Conservation (phyloP, 2,888 invertebrate genomes). For the Noctua janthina region DNA sequence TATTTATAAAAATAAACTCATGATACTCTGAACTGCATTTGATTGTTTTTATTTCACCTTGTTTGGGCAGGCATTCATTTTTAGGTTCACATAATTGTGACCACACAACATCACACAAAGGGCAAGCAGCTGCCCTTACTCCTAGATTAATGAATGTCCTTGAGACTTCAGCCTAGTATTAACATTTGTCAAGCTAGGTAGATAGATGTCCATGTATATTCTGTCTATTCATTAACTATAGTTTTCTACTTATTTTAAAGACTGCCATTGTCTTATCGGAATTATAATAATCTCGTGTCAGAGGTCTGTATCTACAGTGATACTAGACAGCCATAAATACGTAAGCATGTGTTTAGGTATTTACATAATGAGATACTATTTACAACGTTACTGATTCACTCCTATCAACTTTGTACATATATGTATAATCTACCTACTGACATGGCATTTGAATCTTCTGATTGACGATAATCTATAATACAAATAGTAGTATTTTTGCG, state of each 20-base stretch:
- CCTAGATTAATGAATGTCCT: not conserved
- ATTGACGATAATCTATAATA: slow-evolving; percentile 1
- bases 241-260: not conserved
- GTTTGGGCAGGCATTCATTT: not conserved
- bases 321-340: not conserved
- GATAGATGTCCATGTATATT: not conserved
- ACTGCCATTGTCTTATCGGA: slow-evolving; percentile 16
- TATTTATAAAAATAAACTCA: slow-evolving; percentile 54
- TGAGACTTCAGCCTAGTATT: not conserved
- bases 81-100: not conserved
- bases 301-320: slow-evolving; percentile 28
- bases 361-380: not conserved
- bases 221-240: not conserved
- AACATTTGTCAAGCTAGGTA: not conserved
- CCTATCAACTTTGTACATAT: not conserved
- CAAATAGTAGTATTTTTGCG: slow-evolving; percentile 9
- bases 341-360: not conserved
- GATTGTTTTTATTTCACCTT: not conserved
- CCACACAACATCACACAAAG: slow-evolving; percentile 10
- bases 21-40: slow-evolving; percentile 20
- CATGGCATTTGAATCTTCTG: not conserved
- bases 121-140: not conserved
- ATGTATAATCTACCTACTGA: not conserved
- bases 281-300: slow-evolving; percentile 21
- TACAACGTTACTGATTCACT: not conserved